Evolutionary conservation across 2,888 invertebrate species (phyloP).

Genomic region (Parnassius apollo): DNA sequence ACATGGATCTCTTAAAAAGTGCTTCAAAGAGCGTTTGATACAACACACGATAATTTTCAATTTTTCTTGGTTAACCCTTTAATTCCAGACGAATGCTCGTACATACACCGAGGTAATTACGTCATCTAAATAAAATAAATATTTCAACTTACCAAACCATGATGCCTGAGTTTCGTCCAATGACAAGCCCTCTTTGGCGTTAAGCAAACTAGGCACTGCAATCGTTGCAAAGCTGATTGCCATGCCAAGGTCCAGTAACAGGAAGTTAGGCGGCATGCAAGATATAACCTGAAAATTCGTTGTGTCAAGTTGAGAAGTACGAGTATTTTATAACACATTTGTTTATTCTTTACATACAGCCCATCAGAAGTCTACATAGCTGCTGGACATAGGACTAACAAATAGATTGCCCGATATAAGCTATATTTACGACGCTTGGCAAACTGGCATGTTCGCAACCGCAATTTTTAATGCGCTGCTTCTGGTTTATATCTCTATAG

Average conservation of each 20-base stretch:
- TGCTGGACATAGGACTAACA: no score
- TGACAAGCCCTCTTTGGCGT: conserved; percentile 63
- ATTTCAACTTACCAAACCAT: conserved; percentile 75
- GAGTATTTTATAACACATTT: background rate
- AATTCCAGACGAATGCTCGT: background rate
- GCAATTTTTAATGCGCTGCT: no score
- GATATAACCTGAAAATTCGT: conserved; percentile 69
- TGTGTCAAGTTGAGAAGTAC: background rate
- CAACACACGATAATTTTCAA: no score
- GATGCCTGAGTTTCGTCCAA: conserved; percentile 76
- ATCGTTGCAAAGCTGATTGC: conserved; percentile 80
- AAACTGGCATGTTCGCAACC: no score
- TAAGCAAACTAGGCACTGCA: conserved; percentile 74
- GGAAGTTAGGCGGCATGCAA: conserved; percentile 75
- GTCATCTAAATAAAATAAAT: no score
- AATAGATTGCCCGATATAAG: no score
- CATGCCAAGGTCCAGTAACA: conserved; percentile 79
- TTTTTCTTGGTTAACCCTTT: background rate
- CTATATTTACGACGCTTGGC: no score
- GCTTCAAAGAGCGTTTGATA: no score
- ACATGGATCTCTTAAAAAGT: no score
- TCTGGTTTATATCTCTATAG: no score
- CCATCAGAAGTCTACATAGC: no score
- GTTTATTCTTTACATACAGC: background rate
- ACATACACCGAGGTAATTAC: background rate